phyloP scores from a whole-genome alignment of 2,797 vertebrate species.

The Myioborus miniatus region DNA sequence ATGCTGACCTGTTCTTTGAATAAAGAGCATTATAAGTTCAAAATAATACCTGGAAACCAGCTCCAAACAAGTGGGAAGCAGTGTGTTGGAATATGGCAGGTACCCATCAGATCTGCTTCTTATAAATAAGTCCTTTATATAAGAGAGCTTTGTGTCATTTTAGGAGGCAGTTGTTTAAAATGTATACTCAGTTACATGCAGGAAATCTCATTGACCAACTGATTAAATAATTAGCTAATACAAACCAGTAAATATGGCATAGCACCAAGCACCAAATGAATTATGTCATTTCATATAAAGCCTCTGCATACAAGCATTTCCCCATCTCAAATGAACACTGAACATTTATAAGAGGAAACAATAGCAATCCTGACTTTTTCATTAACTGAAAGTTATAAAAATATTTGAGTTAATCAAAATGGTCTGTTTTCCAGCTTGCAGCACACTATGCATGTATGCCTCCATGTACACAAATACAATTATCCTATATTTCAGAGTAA shows the following conservation, averaged over 20 bases:
- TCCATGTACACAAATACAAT: background rate
- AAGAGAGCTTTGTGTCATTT: background rate
- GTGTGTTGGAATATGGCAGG: background rate
- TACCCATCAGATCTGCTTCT: background rate
- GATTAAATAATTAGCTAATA: background rate
- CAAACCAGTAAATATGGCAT: background rate
- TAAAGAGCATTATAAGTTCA: background rate
- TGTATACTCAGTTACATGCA: background rate
- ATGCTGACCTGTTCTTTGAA: background rate
- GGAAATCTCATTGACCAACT: background rate
- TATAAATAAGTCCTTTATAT: background rate
- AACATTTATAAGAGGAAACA: background rate
- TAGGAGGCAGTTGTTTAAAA: background rate
- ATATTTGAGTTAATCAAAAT: background rate
- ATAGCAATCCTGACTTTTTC: background rate
- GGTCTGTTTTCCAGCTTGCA: background rate
- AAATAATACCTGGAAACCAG: background rate
- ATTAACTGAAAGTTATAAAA: background rate
- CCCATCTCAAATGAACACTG: background rate
- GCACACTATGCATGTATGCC: background rate
- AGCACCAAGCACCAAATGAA: background rate
- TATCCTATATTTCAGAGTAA: background rate
- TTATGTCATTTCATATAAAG: background rate
- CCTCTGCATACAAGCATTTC: background rate
- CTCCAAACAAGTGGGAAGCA: background rate